phyloP scores from a whole-genome alignment of 2,888 invertebrate genomes.

The Mantis religiosa region DNA sequence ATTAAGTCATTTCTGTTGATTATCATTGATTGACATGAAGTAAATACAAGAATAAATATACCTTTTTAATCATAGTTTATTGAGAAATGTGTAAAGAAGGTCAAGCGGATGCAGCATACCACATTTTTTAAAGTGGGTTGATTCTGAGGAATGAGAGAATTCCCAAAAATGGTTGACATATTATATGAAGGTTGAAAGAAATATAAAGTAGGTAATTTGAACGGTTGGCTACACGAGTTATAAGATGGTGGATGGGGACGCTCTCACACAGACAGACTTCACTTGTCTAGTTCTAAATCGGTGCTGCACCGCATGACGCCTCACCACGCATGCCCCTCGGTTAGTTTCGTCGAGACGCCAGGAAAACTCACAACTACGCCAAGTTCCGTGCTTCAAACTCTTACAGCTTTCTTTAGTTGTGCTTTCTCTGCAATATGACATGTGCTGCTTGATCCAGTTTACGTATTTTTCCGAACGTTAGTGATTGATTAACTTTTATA shows the following conservation, averaged over 20 bases:
- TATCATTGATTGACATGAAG: no score
- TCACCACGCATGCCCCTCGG: background rate
- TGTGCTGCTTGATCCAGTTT: no score
- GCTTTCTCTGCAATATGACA: background rate
- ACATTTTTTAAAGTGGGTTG: no score
- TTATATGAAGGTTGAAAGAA: background rate
- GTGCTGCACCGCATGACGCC: background rate
- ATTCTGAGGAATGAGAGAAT: no score
- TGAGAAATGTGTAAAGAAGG: no score
- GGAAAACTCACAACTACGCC: background rate
- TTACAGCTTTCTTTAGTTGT: background rate
- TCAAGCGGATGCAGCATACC: no score
- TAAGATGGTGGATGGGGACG: background rate
- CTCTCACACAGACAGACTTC: background rate
- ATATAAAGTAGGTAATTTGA: background rate
- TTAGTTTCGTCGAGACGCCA: background rate
- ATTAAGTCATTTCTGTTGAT: no score
- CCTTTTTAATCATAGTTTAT: no score
- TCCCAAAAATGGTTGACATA: no score
- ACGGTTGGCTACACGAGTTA: background rate
- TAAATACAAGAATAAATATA: no score
- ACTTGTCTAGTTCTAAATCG: background rate
- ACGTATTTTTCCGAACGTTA: no score
- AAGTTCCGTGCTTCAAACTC: background rate
- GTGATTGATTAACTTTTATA: no score